phyloP scores from a whole-genome alignment of 2,797 vertebrate species.

The Phalloptychus januarius region DNA sequence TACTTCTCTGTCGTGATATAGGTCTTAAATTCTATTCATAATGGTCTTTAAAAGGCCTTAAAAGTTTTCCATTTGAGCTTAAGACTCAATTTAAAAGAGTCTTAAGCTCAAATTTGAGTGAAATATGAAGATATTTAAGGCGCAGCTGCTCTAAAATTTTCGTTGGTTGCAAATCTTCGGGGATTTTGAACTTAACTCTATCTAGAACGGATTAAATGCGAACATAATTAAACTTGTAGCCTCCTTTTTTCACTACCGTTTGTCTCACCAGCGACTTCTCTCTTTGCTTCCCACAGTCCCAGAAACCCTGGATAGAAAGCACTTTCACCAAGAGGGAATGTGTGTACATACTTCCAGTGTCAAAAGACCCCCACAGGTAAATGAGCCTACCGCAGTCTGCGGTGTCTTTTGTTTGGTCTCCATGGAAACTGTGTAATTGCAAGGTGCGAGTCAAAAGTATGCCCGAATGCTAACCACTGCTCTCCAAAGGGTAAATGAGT shows the following conservation, averaged over 20 bases:
- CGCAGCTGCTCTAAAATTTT: too few species aligned
- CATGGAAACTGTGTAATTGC: conserved; percentile 69
- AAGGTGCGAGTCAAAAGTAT: conserved; percentile 52
- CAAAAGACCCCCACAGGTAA: conserved; percentile 99
- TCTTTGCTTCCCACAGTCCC: conserved; percentile 87
- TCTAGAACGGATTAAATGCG: conserved; percentile 6
- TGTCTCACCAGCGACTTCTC: conserved; percentile 38
- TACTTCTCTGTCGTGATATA: too few species aligned
- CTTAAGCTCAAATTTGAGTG: too few species aligned
- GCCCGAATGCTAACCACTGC: conserved; percentile 66
- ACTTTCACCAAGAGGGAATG: conserved; percentile 99
- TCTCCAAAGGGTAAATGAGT: conserved; percentile 62
- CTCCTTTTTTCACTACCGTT: background rate
- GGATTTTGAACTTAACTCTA: background rate
- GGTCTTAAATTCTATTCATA: too few species aligned
- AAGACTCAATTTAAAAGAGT: too few species aligned
- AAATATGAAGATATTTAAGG: too few species aligned
- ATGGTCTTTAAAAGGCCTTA: too few species aligned
- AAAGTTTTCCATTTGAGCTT: too few species aligned
- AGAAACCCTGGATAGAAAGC: conserved; percentile 99
- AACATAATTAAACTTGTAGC: background rate
- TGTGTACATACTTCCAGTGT: conserved; percentile 98
- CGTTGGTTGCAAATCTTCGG: background rate
- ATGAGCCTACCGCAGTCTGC: conserved; percentile 40
- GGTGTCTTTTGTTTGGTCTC: conserved; percentile 44